Evolutionary conservation across 2,113 vertebrate genomes (phyloP).

Genomic region (Oncorhynchus gorbuscha): DNA sequence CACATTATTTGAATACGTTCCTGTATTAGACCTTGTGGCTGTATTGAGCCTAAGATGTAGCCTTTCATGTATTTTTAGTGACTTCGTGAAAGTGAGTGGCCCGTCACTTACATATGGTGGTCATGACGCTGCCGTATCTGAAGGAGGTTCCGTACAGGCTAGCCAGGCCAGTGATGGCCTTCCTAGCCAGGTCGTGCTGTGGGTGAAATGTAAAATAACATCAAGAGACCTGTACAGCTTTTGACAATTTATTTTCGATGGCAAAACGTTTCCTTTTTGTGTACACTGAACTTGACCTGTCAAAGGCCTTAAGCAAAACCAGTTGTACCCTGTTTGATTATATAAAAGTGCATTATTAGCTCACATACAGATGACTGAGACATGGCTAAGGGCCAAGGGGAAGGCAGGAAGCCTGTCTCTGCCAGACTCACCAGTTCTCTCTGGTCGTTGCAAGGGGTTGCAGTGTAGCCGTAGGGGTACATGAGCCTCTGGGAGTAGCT

Average conservation of each 20-base stretch:
- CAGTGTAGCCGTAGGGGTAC: conserved; percentile 89
- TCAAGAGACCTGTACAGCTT: not conserved
- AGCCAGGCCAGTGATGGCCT: conserved; percentile 74
- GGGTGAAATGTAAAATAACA: conserved; percentile 12
- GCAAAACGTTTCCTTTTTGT: no score
- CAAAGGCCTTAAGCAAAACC: no score
- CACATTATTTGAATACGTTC: not conserved
- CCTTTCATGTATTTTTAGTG: not conserved
- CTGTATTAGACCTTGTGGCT: no score
- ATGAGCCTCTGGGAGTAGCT: conserved; percentile 93
- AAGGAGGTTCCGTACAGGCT: conserved; percentile 83
- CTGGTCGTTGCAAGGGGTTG: conserved; percentile 42
- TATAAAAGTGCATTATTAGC: no score
- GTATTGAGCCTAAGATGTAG: not conserved
- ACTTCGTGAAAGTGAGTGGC: not conserved
- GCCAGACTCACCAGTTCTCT: conserved; percentile 82
- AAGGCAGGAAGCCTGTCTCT: not conserved
- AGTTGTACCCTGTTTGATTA: no score
- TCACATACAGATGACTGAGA: no score
- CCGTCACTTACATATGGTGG: conserved; percentile 86
- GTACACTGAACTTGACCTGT: no score
- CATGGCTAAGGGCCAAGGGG: no score
- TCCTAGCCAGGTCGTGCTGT: conserved; percentile 78
- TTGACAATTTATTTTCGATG: not conserved
- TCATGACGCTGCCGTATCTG: conserved; percentile 85